Conservation (phyloP, 2,888 invertebrate species). For the Tetheella fluctuosa region DNA sequence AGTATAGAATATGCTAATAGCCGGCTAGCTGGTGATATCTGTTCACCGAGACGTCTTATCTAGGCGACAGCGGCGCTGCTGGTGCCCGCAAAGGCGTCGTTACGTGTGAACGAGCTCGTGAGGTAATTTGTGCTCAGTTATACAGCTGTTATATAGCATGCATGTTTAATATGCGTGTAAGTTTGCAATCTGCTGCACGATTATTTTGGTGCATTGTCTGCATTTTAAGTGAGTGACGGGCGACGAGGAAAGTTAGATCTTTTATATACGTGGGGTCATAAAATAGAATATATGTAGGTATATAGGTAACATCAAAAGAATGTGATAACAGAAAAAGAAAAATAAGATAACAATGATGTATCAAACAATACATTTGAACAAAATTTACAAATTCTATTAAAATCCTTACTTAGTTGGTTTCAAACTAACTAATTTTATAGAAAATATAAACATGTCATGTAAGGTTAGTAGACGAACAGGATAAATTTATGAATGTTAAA, state of each 20-base stretch:
- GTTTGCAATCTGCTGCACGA: constrained; percentile 3
- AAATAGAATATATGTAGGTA: neutral
- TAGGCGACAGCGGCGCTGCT: constrained; percentile 36
- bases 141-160: constrained; percentile 11
- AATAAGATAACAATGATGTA: neutral
- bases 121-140: constrained; percentile 27
- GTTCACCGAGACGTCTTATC: constrained; percentile 49
- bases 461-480: too few relatives aligned
- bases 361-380: too few relatives aligned
- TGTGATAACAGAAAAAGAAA: too few relatives aligned
- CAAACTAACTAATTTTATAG: too few relatives aligned
- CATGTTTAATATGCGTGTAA: constrained; percentile 8
- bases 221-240: neutral
- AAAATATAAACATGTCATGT: too few relatives aligned
- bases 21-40: constrained; percentile 47
- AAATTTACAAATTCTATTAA: too few relatives aligned
- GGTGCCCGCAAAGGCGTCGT: constrained; percentile 46
- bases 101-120: constrained; percentile 32
- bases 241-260: neutral
- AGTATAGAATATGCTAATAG: constrained; percentile 51
- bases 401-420: too few relatives aligned
- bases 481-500: neutral
- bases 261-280: neutral
- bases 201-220: constrained; percentile 2
- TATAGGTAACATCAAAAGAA: too few relatives aligned